Base-by-base conservation (phyloP, 2,113 vertebrate species). In the zebrafish (Danio rerio) region DNA sequence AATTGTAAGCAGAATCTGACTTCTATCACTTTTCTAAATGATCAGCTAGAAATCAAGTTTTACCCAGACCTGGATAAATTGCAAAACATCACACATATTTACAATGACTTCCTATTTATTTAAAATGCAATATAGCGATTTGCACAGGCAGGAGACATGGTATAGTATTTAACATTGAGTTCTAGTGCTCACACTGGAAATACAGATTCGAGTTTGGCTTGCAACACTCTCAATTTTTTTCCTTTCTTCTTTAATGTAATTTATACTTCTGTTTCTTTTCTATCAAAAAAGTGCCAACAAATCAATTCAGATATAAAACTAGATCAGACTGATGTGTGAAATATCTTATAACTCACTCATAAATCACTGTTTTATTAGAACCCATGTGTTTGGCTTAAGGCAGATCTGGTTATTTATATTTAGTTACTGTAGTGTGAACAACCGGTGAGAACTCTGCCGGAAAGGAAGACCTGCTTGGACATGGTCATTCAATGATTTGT, bases 361-460 rank as follows among this genome's bases (percentile, higher is more conserved):
- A n/a, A n/a, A n/a, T n/a, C n/a, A n/a, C 72, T 83, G 85, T 73
- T 87, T 87, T 82, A 88, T 86, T 66, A 69, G 21, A 75, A 62
- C 62, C 21, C 45, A 49, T 43, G 79, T 42, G 47, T 45, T 49
- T 0, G 5, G n/a, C n/a, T 49, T 31, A 59, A 82, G 62, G 58
- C 53, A 16, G 73, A n/a, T 74, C 16, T 9, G 55, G 47, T 73
- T 88, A 82, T 84, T 73, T 89, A 87, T 81, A 90, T 84, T 43
- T 11, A 69, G 8, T 31, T 31, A 31, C 31, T 31, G 31, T 31
- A 31, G 31, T 31, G 31, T 31, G 31, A 31, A 31, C 31, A 31
- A 31, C 31, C 3, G 31, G 31, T 31, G 31, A 31, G 31, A 3
- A 31, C 31, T 31, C 31, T 2, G 31, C 31, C 31, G 3, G 31